These are phyloP conservation scores for Orius insidiosus DNA, from an alignment of 1,140 invertebrate genomes.

Conservation along the genomic window DNA sequence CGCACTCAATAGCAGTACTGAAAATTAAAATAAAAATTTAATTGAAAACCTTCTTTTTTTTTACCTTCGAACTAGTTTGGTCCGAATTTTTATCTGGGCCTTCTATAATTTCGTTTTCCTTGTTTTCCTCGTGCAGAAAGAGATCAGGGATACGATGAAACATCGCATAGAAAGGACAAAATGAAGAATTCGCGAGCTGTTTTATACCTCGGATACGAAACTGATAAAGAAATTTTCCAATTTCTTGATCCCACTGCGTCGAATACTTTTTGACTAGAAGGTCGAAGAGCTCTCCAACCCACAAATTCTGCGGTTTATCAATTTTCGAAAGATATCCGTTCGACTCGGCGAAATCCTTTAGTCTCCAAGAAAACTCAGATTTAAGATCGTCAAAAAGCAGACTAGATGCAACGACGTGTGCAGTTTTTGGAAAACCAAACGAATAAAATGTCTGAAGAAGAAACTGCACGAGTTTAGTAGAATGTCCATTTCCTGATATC, in stretches of 20 bases:
- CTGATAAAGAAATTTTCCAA: constrained; percentile 22
- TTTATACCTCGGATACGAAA: constrained; percentile 15
- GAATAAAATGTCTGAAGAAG: constrained; percentile 23
- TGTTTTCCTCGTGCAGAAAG: constrained; percentile 15
- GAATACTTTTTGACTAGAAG: constrained; percentile 17
- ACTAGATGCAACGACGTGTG: background rate
- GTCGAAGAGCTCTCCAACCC: constrained; percentile 20
- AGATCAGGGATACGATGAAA: constrained; percentile 13
- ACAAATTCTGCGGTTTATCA: constrained; percentile 17
- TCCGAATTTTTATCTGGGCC: background rate
- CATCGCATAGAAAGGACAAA: constrained; percentile 9
- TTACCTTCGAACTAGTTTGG: background rate
- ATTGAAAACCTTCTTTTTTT: background rate
- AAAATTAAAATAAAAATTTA: too few species aligned
- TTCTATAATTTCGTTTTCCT: constrained; percentile 21
- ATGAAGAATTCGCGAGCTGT: background rate
- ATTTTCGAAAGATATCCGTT: constrained; percentile 12
- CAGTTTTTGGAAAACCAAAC: constrained; percentile 21
- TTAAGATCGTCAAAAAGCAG: constrained; percentile 1
- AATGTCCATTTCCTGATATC: constrained; percentile 15
- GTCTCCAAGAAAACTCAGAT: constrained; percentile 13
- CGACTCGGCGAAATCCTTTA: constrained; percentile 11
- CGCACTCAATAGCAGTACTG: too few species aligned
- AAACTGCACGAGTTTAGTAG: constrained; percentile 19
- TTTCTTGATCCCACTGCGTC: constrained; percentile 21